Percentiles rank a stretch among this genome's conserved stretches.
These are phyloP conservation scores for Gadus macrocephalus DNA, from an alignment of 2,113 vertebrate genomes.

Conservation along the genomic window DNA sequence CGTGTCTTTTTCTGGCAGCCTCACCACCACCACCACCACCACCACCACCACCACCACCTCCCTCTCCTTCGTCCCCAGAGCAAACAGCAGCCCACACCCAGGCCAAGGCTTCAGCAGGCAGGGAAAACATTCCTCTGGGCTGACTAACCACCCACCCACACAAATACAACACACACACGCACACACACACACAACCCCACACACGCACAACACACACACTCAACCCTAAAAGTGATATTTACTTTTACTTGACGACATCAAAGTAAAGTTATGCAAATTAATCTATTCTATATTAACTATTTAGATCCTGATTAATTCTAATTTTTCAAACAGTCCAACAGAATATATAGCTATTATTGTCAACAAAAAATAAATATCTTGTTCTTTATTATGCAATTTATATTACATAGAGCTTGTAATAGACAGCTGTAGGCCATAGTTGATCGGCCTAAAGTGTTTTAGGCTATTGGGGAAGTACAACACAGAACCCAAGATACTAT, in stretches of 20 bases:
- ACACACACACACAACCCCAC: not conserved
- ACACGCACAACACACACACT: constrained; percentile 14
- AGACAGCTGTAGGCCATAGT: too few relatives aligned
- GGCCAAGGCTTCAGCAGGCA: constrained; percentile 61
- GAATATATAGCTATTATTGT: too few relatives aligned
- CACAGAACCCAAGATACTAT: too few relatives aligned
- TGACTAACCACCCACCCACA: constrained; percentile 65
- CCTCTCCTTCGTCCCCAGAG: constrained; percentile 69
- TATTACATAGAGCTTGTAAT: too few relatives aligned
- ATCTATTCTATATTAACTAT: not conserved
- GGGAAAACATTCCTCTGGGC: constrained; percentile 74
- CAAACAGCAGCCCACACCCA: constrained; percentile 76
- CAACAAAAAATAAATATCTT: too few relatives aligned
- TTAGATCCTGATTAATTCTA: too few relatives aligned
- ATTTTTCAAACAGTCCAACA: too few relatives aligned
- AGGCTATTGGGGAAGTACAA: too few relatives aligned
- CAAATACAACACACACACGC: constrained; percentile 16
- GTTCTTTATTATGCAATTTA: too few relatives aligned
- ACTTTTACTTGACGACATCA: not conserved
- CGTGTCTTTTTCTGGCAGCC: constrained; percentile 53
- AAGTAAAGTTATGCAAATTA: not conserved
- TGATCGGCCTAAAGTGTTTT: too few relatives aligned
- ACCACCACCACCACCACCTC: constrained; percentile 32
- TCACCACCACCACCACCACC: constrained; percentile 17
- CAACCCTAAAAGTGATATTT: not conserved